These are phyloP conservation scores for Lydus trimaculatus DNA, from an alignment of 2,888 invertebrate species.

Conservation along the genomic window DNA sequence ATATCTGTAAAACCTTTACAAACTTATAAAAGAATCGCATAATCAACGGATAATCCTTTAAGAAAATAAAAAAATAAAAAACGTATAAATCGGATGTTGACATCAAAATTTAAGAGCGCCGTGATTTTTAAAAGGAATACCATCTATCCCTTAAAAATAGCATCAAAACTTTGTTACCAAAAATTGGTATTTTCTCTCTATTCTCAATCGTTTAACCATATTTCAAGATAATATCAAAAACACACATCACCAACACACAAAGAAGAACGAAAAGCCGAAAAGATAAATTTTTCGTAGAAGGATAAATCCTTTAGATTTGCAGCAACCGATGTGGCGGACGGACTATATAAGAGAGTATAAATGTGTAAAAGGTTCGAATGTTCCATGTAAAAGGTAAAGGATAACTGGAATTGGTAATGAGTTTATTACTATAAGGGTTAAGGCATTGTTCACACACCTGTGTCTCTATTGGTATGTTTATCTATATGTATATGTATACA, in stretches of 20 bases:
- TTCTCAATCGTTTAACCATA: background rate
- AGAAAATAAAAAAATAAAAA: too few species aligned
- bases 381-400: background rate
- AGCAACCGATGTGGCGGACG: background rate
- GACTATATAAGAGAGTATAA: background rate
- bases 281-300: background rate
- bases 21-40: background rate
- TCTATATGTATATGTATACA: background rate
- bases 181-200: background rate
- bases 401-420: constrained; percentile 5
- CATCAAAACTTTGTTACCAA: too few species aligned
- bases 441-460: background rate
- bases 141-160: too few species aligned
- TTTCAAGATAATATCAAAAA: constrained; percentile 3
- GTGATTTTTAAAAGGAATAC: background rate
- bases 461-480: background rate
- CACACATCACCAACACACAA: background rate
- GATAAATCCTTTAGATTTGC: background rate
- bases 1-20: background rate
- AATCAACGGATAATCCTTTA: background rate
- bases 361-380: background rate
- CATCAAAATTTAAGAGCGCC: background rate
- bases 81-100: background rate
- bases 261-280: background rate
- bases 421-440: background rate